Evolutionary conservation across 2,113 vertebrate genomes (phyloP).

Genomic region (Monopterus albus): DNA sequence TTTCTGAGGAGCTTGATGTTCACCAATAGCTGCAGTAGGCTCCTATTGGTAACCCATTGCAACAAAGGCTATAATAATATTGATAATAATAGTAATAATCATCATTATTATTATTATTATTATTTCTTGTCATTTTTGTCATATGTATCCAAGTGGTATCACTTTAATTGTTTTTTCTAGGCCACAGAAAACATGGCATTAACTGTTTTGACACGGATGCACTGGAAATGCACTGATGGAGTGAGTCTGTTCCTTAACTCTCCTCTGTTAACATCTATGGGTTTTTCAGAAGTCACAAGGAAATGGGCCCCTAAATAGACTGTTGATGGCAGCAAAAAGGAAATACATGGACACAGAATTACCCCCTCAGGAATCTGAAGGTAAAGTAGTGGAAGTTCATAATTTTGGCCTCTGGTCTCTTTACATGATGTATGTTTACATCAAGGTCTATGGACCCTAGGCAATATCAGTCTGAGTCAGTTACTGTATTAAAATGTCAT

Average conservation of each 20-base stretch:
- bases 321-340: conserved; percentile 86
- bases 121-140: background rate
- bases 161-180: background rate
- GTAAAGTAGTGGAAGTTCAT: conserved; percentile 72
- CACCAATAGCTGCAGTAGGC: conserved; percentile 10
- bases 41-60: background rate
- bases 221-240: conserved; percentile 26
- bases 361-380: conserved; percentile 92
- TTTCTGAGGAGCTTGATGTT: conserved; percentile 14
- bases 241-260: conserved; percentile 51
- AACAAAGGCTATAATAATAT: too few relatives aligned
- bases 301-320: conserved; percentile 87
- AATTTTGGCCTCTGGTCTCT: conserved; percentile 26
- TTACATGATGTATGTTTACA: conserved; percentile 38
- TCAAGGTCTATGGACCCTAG: background rate
- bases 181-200: conserved; percentile 8
- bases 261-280: conserved; percentile 62
- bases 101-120: background rate
- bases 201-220: conserved; percentile 30
- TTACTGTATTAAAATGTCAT: background rate
- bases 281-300: conserved; percentile 87
- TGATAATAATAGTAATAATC: background rate
- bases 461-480: background rate
- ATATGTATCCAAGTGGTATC: background rate
- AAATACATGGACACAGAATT: conserved; percentile 88